These are phyloP conservation scores for Borostomias antarcticus DNA, from an alignment of 2,797 vertebrate genomes.

Conservation along the genomic window DNA sequence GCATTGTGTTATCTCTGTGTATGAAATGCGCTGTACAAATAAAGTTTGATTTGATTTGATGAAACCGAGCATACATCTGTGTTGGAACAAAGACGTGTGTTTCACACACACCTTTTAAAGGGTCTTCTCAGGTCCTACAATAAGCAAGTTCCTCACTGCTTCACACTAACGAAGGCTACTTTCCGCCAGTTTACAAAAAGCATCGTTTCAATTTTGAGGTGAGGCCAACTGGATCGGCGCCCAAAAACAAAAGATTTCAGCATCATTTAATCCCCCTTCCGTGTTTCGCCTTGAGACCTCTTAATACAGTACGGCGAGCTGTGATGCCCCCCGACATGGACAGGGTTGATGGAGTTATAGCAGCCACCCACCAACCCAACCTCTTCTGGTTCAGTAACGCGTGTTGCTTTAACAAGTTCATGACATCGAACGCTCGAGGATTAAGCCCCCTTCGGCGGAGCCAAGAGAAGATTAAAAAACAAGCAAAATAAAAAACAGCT, in stretches of 20 bases:
- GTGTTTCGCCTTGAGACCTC: conserved; percentile 37
- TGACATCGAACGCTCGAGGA: conserved; percentile 55
- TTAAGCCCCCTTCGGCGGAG: conserved; percentile 59
- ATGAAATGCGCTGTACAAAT: too few relatives aligned
- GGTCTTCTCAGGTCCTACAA: too few relatives aligned
- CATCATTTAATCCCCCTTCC: conserved; percentile 1
- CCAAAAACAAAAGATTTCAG: not conserved
- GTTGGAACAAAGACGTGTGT: too few relatives aligned
- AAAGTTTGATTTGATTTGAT: too few relatives aligned
- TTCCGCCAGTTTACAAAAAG: too few relatives aligned
- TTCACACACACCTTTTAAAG: too few relatives aligned
- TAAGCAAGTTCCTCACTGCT: too few relatives aligned
- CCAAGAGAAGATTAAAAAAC: conserved; percentile 38
- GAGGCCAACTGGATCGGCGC: too few relatives aligned
- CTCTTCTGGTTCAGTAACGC: conserved; percentile 66
- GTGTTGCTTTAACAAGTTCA: conserved; percentile 66
- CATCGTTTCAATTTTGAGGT: too few relatives aligned
- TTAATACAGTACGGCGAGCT: conserved; percentile 37
- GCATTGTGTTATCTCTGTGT: too few relatives aligned
- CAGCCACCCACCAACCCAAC: conserved; percentile 30
- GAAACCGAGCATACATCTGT: too few relatives aligned
- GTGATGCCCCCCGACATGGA: conserved; percentile 48
- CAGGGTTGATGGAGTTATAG: conserved; percentile 49
- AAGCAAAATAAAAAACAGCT: conserved; percentile 16
- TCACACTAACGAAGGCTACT: too few relatives aligned